Percentiles rank a stretch among this genome's conserved stretches.
These are phyloP conservation scores for Balaeniceps rex DNA, from an alignment of 2,113 vertebrate genomes.

Conservation along the genomic window DNA sequence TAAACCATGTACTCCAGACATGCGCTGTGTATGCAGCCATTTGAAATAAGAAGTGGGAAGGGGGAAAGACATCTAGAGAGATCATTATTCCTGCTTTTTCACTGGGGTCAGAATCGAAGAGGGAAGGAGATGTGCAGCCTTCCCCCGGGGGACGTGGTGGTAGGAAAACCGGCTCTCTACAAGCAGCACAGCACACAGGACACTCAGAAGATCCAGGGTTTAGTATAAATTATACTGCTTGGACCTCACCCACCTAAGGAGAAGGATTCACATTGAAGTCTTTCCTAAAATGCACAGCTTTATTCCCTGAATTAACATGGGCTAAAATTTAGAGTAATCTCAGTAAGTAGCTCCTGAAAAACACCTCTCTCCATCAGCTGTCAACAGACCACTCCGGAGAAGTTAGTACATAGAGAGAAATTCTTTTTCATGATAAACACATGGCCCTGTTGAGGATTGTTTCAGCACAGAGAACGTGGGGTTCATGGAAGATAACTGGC, in stretches of 20 bases:
- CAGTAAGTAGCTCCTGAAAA: background rate
- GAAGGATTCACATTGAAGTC: background rate
- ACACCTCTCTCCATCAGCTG: background rate
- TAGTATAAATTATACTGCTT: fast-evolving
- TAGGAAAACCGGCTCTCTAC: background rate
- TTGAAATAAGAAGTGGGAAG: background rate
- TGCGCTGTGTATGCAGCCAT: background rate
- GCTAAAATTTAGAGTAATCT: background rate
- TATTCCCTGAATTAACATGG: background rate
- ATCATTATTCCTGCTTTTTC: background rate
- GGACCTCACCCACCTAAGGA: background rate
- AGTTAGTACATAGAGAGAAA: background rate
- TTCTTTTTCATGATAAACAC: background rate
- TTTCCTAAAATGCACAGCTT: background rate
- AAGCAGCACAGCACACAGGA: background rate
- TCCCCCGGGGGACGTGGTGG: fast-evolving
- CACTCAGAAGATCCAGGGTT: background rate
- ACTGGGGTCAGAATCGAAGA: background rate
- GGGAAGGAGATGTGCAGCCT: background rate
- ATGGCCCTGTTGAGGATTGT: too few species aligned
- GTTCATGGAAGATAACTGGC: fast-evolving
- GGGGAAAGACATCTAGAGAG: background rate
- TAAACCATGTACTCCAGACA: background rate
- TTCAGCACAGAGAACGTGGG: background rate
- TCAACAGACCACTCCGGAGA: fast-evolving